phyloP scores from a whole-genome alignment of 2,888 invertebrate species.

The Pseudococcus longispinus region DNA sequence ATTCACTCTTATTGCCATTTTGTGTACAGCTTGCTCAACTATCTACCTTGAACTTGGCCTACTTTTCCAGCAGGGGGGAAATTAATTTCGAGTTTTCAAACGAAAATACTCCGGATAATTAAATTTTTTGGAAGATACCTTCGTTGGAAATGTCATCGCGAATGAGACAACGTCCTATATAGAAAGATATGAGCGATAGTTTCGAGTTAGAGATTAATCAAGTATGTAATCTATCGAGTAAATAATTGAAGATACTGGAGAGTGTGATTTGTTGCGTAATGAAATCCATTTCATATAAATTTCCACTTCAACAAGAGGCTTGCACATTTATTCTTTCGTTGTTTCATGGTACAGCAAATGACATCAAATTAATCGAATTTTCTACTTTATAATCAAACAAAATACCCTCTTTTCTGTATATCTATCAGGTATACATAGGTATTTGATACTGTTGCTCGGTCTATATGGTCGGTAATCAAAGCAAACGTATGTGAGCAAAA shows the following conservation, averaged over 20 bases:
- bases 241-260: background rate
- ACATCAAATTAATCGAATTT: background rate
- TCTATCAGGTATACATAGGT: background rate
- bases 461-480: background rate
- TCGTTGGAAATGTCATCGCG: background rate
- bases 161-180: background rate
- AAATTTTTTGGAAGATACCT: background rate
- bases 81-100: background rate
- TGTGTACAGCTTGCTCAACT: background rate
- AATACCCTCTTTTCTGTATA: background rate
- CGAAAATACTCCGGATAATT: background rate
- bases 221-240: background rate
- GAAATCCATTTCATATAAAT: background rate
- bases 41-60: background rate
- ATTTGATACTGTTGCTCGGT: background rate
- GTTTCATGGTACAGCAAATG: background rate
- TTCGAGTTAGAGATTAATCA: background rate
- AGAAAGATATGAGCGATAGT: too few relatives aligned
- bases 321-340: background rate
- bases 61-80: background rate
- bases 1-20: background rate
- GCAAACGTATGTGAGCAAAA: background rate
- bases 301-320: background rate
- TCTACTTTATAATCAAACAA: background rate
- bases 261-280: constrained; percentile 8